Evolutionary conservation across 1,140 invertebrate species (phyloP).

Genomic region (Frieseomelitta varia): DNA sequence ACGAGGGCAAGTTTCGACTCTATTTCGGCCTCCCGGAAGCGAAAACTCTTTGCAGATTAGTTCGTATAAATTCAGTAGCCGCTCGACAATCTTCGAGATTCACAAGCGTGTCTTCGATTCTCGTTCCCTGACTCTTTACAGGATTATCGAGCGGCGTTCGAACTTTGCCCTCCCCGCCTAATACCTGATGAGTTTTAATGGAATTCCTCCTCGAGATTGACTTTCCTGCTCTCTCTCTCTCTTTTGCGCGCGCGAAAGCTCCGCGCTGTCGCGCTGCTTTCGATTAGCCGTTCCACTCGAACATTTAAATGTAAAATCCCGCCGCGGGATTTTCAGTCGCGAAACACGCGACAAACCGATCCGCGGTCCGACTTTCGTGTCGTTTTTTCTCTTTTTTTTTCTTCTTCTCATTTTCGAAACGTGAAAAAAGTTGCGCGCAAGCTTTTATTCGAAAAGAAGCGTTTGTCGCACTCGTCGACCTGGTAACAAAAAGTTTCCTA

Average conservation of each 20-base stretch:
- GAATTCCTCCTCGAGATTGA: slow-evolving; percentile 54
- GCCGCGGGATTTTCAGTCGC: neutral
- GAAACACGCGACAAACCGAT: neutral
- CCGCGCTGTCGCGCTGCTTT: neutral
- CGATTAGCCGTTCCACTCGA: neutral
- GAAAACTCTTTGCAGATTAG: slow-evolving; percentile 1
- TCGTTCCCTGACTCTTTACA: slow-evolving; percentile 30
- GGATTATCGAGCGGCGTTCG: slow-evolving; percentile 47
- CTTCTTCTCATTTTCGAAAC: no score
- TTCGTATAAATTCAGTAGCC: slow-evolving; percentile 7
- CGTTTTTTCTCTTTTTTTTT: no score
- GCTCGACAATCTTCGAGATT: neutral
- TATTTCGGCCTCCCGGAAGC: neutral
- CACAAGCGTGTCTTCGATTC: slow-evolving; percentile 13
- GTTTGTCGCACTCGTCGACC: no score
- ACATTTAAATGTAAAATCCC: slow-evolving; percentile 6
- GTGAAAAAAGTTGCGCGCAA: no score
- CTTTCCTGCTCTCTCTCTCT: slow-evolving; percentile 25
- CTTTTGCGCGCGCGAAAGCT: no score
- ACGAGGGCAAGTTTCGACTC: neutral
- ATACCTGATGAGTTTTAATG: slow-evolving; percentile 62
- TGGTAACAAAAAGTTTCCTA: no score
- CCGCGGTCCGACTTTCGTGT: neutral
- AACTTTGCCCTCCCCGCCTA: slow-evolving; percentile 18
- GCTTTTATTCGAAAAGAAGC: no score